Evolutionary conservation across 23 tunicate species (phyloP).

Genomic region (Aplidium turbinatum): DNA sequence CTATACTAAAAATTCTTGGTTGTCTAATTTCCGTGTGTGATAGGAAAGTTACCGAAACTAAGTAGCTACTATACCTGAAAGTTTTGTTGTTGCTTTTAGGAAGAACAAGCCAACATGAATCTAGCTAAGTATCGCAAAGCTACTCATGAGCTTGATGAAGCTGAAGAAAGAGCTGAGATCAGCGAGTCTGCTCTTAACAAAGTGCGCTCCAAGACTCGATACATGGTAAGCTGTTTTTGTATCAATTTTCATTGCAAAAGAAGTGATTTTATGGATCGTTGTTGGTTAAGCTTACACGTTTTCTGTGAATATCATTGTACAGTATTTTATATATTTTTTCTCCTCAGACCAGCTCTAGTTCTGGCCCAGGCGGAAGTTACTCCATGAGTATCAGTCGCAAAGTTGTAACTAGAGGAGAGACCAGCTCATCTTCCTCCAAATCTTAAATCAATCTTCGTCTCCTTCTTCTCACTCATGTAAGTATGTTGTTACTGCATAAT

Average conservation of each 20-base stretch:
- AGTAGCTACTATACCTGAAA: too few species aligned
- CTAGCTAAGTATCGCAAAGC: constrained; percentile 91
- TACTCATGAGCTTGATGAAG: constrained; percentile 95
- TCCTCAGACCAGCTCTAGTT: constrained; percentile 28
- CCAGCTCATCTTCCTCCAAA: constrained; percentile 25
- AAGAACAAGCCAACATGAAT: constrained; percentile 96
- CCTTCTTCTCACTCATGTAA: constrained; percentile 8
- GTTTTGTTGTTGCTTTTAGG: too few species aligned
- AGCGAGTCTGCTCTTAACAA: constrained; percentile 97
- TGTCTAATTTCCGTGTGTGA: too few species aligned
- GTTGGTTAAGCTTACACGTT: not conserved
- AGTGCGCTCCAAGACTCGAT: constrained; percentile 94
- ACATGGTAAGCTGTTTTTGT: constrained; percentile 61
- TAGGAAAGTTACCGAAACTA: too few species aligned
- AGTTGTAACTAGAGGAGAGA: constrained; percentile 73
- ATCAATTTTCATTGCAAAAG: not conserved
- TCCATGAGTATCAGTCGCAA: constrained; percentile 82
- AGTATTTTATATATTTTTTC: constrained; percentile 4
- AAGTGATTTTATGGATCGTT: not conserved
- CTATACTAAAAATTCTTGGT: too few species aligned
- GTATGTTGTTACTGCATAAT: too few species aligned
- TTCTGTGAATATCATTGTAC: not conserved
- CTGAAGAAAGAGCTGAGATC: constrained; percentile 98
- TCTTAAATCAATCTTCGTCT: constrained; percentile 23
- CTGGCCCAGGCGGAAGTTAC: constrained; percentile 78